Evolutionary conservation across 2,888 invertebrate genomes (phyloP), one percentile per base, ranked within the genome.

Genomic region (Sarcophaga carnaria): DNA sequence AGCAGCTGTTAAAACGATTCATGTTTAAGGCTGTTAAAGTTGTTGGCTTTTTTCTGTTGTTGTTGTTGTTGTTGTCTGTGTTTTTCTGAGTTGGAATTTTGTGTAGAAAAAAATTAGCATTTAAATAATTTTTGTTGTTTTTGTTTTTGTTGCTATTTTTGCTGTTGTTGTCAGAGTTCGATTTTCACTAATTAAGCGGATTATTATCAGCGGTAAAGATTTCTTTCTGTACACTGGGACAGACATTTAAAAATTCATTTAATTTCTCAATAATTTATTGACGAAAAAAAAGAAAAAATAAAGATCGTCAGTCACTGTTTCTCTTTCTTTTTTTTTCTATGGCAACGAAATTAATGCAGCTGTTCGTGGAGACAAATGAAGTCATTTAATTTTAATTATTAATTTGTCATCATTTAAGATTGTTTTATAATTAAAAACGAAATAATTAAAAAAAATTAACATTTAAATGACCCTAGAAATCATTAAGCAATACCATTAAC

Each of bases 1-100:
- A 83, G 83, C 86, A 86, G 83, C 83, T 86, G 86, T 74, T 86
- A 64, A 86, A 86, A 78, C 80, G 80, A 86, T 86, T 80, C 83
- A 86, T 66, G 83, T 77, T 80, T 69, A 66, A 54, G 69, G 59
- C 20, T 74, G 71, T 59, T 69, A 76, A 79, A 80, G 83, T 82
- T 76, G 76, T 63, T 76, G 63, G 69, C 45, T 71, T 66, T 37
- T 54, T 72, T 59, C 62, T 17, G 2, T 54, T 17, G 60, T 75
- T 78, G 77, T 77, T 62, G 78, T 80, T 82, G 82, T 79, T 75
- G 75, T 63, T 75, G 62, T 67, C 37, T 70, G 64, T 60, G n/a
- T 71, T 59, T 71, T 22, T 59, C 14, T 11, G 60, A 78, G 69
- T 76, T 77, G 67, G 74, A 71, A 79, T 82, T 83, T 66, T 63